Base-by-base conservation (phyloP, 1,140 invertebrate species). In the Pararge aegeria region DNA sequence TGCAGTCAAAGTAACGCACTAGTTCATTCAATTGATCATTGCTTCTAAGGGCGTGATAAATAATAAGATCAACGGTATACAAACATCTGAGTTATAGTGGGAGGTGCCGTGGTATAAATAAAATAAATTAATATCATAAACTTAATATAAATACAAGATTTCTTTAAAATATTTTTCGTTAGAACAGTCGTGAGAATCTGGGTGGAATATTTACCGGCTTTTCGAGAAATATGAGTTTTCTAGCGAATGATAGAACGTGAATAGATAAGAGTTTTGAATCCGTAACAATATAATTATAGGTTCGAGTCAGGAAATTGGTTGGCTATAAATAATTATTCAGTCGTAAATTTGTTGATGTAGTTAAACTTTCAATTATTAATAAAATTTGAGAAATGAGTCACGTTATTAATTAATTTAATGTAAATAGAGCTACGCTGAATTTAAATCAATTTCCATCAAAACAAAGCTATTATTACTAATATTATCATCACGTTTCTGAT, bases 1-100 rank as follows among this genome's bases (percentile, higher is more conserved):
- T 13, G 34, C 6, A 42, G 10, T 37, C 34, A 5, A 2, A 12
- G 4, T 12, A 37, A 37, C 2, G n/a, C 34, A 37, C 34, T 13
- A 13, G 34, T 37, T 2, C 9, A 37, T 10, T 12, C 12, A n/a
- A 5, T 12, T 5, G 12, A 37, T 12, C 2, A 10, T 7, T 24
- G 34, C n/a, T 13, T 37, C n/a, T 42, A 42, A 46, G 1, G 13
- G n/a, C 12, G 18, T 46, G 12, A 46, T 46, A 46, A 46, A 46
- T 46, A 46, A 46, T 21, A 46, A 5, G 42, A 21, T 21, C 18
- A 46, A 46, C 42, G 16, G 42, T 46, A 21, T 46, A 46, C 42
- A 46, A 46, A 46, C 42, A 46, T 21, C 19, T 46, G 42, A 46
- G 42, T 21, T 46, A 46, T 46, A 1, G 20, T 46, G 42, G 42